These are phyloP conservation scores for Calosoma granatense DNA, from an alignment of 1,140 invertebrate genomes.

Conservation along the genomic window DNA sequence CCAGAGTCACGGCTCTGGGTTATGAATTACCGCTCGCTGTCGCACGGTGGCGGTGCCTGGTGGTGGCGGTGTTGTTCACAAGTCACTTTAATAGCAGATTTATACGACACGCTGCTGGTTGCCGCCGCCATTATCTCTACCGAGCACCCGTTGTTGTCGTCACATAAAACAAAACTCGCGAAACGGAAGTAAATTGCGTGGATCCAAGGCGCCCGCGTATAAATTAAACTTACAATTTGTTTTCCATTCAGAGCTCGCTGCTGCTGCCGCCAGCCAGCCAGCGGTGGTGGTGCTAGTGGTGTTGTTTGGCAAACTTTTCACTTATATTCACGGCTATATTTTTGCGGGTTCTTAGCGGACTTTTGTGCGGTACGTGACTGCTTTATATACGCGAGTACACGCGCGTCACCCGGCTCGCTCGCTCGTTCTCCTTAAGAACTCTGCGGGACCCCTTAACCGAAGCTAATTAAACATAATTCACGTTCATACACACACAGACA, in stretches of 20 bases:
- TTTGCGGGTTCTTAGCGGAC: background rate
- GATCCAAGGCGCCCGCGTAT: background rate
- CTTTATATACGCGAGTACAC: background rate
- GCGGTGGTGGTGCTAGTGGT: too few relatives aligned
- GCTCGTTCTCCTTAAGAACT: background rate
- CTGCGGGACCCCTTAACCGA: background rate
- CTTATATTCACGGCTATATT: slow-evolving; percentile 6
- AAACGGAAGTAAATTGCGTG: slow-evolving; percentile 10
- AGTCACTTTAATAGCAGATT: slow-evolving; percentile 9
- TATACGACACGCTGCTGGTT: background rate
- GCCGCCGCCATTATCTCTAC: background rate
- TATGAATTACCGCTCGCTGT: slow-evolving; percentile 6
- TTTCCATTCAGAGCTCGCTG: slow-evolving; percentile 4
- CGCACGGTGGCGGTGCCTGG: too few relatives aligned
- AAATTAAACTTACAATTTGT: slow-evolving; percentile 12
- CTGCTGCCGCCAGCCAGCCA: too few relatives aligned
- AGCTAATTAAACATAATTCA: slow-evolving; percentile 3
- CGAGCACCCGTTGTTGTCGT: slow-evolving; percentile 5
- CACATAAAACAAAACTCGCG: slow-evolving; percentile 9
- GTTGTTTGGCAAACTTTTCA: slow-evolving; percentile 9
- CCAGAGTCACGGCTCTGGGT: background rate
- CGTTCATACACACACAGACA: background rate
- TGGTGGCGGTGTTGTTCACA: background rate
- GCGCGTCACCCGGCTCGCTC: background rate
- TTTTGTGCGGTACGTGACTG: background rate